Base-by-base conservation (phyloP, 1,140 invertebrate species). In the Nasonia giraulti region DNA sequence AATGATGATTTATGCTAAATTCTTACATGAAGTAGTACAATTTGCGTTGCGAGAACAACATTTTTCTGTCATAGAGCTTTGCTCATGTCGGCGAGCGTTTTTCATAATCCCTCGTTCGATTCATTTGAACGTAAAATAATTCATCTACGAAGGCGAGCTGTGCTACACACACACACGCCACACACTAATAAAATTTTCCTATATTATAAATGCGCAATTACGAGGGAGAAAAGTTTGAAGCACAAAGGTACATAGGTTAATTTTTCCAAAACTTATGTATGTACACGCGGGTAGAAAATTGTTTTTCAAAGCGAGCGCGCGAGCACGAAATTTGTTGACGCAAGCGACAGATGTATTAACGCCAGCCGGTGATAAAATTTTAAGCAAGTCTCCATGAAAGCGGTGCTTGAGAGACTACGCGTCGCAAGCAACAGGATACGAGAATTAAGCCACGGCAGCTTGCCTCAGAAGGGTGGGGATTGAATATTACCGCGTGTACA, bases 361-460 rank as follows among this genome's bases (percentile, higher is more conserved):
- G n/a, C 62, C 79, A n/a, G 37, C 37, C 8, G 31, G 23, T 47
- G 66, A 80, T 80, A 80, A 80, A 80, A 71, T 37, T 11, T 71
- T 79, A 68, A 79, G 44, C 27, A 5, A 80, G 12, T 23, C 33
- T 10, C 66, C 3, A 27, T 6, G 8, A 27, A 33, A 11, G 27
- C 17, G 17, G 27, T 4, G 68, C 10, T 71, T 3, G 11, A 71
- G 20, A 27, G 68, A 71, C 6, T 71, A n/a, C 27, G 27, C n/a
- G 31, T 55, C 11, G n/a, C 62, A n/a, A 74, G 73, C 73, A 82
- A 76, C 33, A 82, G 81, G 81, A 82, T 82, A 27, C 81, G 47
- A 82, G 31, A 20, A 71, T 76, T 76, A 82, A 47, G 27, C 8
- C 27, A 47, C 31, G n/a, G 2, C 12, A 40, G 37, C n/a, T 27